Base-by-base conservation (phyloP, 1,140 invertebrate species). In the Carposina sasakii region DNA sequence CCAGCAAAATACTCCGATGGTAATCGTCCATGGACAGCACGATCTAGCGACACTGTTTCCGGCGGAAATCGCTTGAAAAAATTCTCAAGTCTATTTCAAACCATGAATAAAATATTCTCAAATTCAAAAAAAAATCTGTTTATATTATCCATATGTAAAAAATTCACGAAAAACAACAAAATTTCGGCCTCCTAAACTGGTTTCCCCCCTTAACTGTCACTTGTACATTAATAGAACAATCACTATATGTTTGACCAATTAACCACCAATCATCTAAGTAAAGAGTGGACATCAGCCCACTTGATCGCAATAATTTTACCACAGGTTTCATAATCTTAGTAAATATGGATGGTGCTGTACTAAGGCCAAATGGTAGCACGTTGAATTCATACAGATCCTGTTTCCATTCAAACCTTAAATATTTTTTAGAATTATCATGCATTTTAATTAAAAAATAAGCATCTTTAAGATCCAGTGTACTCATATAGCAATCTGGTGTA, bases 301-400 rank as follows among this genome's bases (percentile, higher is more conserved):
- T 3, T n/a, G 22, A 42, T 26, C 40, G n/a, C 4, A 42, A 16
- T 16, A 42, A 16, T 6, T 10, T 15, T 3, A 42, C 12, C 3
- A 44, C 28, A 19, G 42, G 42, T 31, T 44, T 44, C 26, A 33
- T 30, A 12, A 44, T 30, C 21, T 44, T 44, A 20, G 41, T 44
- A 15, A 44, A 44, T 8, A 44, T 28, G 12, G 12, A 33, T 6
- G 42, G 42, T 3, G 42, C 41, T 28, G 41, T 31, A 21, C 21
- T 31, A 1, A 44, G 17, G 12, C 42, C 42, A 13, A 44, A 33
- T 1, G 42, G 26, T 20, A 44, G 21, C 3, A 44, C 42, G n/a
- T 39, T 44, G 33, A 44, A 44, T 31, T 44, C 42, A 31, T 44
- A 44, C 1, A 21, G 13, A 20, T 31, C 13, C 20, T 12, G 10